Conservation (phyloP, 2,797 vertebrate genomes). For the Hylomyscus alleni region DNA sequence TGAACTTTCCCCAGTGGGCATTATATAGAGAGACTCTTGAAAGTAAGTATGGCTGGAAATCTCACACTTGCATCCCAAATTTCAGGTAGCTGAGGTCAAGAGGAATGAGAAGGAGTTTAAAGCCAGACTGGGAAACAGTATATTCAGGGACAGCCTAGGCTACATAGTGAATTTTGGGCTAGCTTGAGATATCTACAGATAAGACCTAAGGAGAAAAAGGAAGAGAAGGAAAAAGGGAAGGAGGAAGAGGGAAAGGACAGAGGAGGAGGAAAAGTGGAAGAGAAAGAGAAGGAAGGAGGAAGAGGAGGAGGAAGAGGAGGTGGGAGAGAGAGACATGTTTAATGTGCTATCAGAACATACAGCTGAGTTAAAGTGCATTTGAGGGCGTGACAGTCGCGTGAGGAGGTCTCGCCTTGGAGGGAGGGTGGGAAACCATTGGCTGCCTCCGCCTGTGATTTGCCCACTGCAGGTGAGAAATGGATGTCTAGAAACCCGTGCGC, state of each 20-base stretch:
- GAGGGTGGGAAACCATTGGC: conserved; percentile 25
- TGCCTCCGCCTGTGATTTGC: neutral
- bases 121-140: neutral
- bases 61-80: neutral
- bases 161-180: neutral
- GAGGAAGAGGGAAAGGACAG: too few relatives aligned
- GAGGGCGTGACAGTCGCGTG: neutral
- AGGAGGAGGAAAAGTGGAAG: neutral
- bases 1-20: neutral
- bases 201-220: neutral
- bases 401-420: neutral
- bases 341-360: neutral
- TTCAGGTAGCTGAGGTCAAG: neutral
- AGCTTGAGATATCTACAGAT: neutral
- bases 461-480: neutral
- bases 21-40: conserved; percentile 30
- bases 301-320: neutral
- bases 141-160: neutral
- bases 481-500: conserved; percentile 59
- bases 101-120: neutral
- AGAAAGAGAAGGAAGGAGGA: neutral
- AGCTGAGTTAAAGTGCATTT: neutral
- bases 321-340: neutral
- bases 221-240: neutral
- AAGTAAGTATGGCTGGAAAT: neutral